Conservation (phyloP, 2,888 invertebrate genomes). For the Tridacna gigas region DNA sequence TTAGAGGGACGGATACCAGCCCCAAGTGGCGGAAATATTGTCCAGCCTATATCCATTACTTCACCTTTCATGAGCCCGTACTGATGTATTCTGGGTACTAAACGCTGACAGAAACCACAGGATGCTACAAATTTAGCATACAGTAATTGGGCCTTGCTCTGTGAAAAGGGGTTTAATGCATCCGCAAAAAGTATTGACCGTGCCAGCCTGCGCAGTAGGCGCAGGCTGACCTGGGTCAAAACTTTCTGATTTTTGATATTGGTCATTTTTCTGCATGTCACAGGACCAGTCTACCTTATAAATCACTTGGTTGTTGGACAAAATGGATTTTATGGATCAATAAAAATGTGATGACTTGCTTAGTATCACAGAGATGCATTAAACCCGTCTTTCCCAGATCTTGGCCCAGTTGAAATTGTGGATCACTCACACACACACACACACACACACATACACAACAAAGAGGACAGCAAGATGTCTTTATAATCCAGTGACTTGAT, state of each 20-base stretch:
- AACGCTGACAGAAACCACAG: constrained; percentile 69
- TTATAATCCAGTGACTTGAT: no score
- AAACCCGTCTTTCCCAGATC: no score
- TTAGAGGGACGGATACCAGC: constrained; percentile 24
- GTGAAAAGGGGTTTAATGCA: background rate
- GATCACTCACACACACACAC: no score
- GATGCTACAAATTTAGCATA: constrained; percentile 54
- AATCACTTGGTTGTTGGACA: no score
- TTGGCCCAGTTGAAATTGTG: no score
- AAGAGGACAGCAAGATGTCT: no score
- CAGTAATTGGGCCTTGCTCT: background rate
- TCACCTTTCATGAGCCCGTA: constrained; percentile 72
- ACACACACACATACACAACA: no score
- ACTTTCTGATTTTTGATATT: background rate
- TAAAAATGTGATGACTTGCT: no score
- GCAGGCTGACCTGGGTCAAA: background rate
- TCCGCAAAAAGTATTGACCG: background rate
- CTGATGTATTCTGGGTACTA: constrained; percentile 67
- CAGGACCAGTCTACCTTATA: no score
- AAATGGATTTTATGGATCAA: no score
- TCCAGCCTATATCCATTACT: constrained; percentile 79
- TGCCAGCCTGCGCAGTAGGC: background rate
- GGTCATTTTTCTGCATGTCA: no score
- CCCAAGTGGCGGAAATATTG: constrained; percentile 75
- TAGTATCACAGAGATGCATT: no score